Evolutionary conservation across 30 jellyfish, hydroid and myxozoan genomes (phyloP), one percentile per base, ranked within the genome.

Genomic region (Hydractinia echinata): DNA sequence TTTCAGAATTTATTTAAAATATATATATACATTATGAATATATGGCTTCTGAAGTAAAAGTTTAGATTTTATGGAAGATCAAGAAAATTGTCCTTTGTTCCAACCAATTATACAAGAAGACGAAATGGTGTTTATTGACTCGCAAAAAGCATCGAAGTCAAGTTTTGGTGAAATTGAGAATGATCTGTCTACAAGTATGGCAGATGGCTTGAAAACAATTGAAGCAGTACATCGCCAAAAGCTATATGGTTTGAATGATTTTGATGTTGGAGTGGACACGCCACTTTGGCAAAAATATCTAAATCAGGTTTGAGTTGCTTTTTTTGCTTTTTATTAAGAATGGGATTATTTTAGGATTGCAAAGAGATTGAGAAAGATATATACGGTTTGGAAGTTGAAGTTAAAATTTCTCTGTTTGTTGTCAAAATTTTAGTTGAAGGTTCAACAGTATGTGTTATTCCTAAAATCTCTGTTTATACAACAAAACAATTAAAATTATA

Each of bases 221-320:
- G 96, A 94, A 53, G 97, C 91, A 5, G 67, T 44, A 44, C 72
- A 85, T 20, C 64, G 99, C 50, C 92, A 55, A 64, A 64, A 60
- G 60, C 54, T 67, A 4, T 87, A 94, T 73, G 99, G 99, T 18
- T 50, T 74, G 44, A 94, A 94, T 78, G 99, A 94, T 15, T 94
- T 94, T 88, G 99, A 94, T 88, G 99, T 82, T 67, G 95, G 97
- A 9, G 99, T 84, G 69, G 96, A 94, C 53, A 72, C 50, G 3
- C 99, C 99, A 9, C 77, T 94, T 11, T 94, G 99, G 99, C 81
- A 83, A 78, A 94, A 94, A 76, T 94, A 87, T 68, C 79, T 94
- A 14, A 80, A 82, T 66, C 96, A 88, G 95, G 99, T 92, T 20
- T 51, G 76, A 18, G 16, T 79, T 56, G n/a, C n/a, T 9, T 6